Evolutionary conservation across 2,113 vertebrate genomes (phyloP).

Genomic region (Lasiurus borealis): DNA sequence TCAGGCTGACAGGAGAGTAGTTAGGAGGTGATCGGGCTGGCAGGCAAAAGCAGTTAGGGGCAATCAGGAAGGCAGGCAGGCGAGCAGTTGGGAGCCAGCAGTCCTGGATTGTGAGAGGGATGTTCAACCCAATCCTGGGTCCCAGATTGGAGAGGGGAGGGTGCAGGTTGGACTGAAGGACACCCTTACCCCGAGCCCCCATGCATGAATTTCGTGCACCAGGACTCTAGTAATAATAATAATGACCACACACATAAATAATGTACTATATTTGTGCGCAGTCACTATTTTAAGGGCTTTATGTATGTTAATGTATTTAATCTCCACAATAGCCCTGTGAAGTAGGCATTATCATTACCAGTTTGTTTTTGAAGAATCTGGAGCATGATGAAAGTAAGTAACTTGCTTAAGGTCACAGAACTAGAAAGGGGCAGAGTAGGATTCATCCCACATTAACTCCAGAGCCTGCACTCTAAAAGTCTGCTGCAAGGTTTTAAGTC

Average conservation of each 20-base stretch:
- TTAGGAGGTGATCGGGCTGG: too few relatives aligned
- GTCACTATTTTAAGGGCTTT: neutral
- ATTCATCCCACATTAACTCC: neutral
- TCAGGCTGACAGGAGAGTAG: too few relatives aligned
- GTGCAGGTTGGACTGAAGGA: too few relatives aligned
- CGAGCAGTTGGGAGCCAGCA: too few relatives aligned
- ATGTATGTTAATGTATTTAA: neutral
- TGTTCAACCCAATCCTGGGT: too few relatives aligned
- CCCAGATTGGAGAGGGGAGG: too few relatives aligned
- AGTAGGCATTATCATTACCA: neutral
- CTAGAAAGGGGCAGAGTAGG: neutral
- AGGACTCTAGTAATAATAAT: neutral
- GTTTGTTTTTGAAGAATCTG: neutral
- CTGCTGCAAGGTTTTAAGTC: neutral
- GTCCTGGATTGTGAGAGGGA: too few relatives aligned
- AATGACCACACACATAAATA: neutral
- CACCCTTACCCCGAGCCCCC: too few relatives aligned
- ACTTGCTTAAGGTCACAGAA: neutral
- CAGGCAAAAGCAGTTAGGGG: too few relatives aligned
- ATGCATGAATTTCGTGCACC: too few relatives aligned
- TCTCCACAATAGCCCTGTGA: neutral
- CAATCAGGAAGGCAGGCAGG: too few relatives aligned
- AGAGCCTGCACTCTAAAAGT: neutral
- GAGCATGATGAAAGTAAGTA: neutral
- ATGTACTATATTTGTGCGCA: accelerated